These are phyloP conservation scores for Macrobrachium rosenbergii DNA, from an alignment of 1,140 invertebrate genomes.

Conservation along the genomic window DNA sequence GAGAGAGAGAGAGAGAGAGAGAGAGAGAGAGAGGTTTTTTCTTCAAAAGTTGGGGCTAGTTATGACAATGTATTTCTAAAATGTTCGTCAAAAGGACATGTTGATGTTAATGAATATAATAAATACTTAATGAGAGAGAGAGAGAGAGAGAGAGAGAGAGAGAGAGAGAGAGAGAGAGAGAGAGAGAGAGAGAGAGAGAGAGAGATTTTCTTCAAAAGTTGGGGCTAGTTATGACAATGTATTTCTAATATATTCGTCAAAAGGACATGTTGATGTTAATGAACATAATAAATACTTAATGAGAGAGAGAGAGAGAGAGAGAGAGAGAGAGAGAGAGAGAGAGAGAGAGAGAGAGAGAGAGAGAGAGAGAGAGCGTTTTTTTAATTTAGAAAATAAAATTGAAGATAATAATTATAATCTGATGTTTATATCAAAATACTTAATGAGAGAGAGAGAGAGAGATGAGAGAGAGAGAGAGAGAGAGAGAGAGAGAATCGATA, in stretches of 20 bases:
- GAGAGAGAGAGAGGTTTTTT: neutral
- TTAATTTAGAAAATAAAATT: too few relatives aligned
- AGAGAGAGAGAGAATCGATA: too few relatives aligned
- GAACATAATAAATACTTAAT: too few relatives aligned
- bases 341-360: neutral
- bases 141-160: neutral
- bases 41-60: too few relatives aligned
- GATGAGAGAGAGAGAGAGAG: too few relatives aligned
- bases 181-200: neutral
- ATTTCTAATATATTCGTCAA: too few relatives aligned
- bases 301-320: neutral
- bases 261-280: neutral
- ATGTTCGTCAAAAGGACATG: too few relatives aligned
- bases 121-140: neutral
- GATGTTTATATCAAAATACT: too few relatives aligned
- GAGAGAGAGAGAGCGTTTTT: neutral
- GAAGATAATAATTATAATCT: neutral
- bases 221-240: too few relatives aligned
- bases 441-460: too few relatives aligned
- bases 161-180: neutral
- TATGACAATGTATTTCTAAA: too few relatives aligned
- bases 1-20: neutral
- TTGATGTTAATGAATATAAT: too few relatives aligned
- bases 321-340: neutral
- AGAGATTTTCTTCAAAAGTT: neutral